A percentile compares a stretch with the other conserved stretches of the same genome.
phyloP scores from a whole-genome alignment of 1,140 invertebrate species.

The Lethrus apterus region DNA sequence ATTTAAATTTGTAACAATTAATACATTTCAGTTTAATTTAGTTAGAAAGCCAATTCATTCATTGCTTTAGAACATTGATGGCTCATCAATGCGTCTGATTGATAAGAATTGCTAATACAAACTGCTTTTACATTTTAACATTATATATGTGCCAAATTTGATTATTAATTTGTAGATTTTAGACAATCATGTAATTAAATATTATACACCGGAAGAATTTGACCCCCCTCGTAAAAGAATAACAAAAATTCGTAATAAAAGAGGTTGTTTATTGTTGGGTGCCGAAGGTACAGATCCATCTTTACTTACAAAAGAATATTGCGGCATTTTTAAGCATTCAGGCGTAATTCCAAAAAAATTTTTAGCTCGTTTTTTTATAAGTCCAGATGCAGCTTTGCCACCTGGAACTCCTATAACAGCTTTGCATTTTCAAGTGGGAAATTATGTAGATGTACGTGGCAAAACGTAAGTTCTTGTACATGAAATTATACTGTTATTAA shows the following conservation, averaged over 20 bases:
- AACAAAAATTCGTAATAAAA: constrained; percentile 37
- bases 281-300: constrained; percentile 84
- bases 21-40: too few species aligned
- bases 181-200: constrained; percentile 94
- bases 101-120: constrained; percentile 10
- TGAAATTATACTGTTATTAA: constrained; percentile 15
- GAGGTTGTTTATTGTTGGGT: constrained; percentile 78
- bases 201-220: constrained; percentile 77
- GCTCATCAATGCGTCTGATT: too few species aligned
- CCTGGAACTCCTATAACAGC: constrained; percentile 86
- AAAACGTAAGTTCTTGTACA: constrained; percentile 70
- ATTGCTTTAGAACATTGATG: too few species aligned
- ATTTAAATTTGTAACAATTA: too few species aligned
- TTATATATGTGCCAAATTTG: neutral
- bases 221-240: constrained; percentile 46
- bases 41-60: too few species aligned
- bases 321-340: constrained; percentile 73
- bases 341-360: constrained; percentile 85
- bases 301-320: constrained; percentile 82
- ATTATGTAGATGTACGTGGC: constrained; percentile 82
- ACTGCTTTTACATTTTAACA: constrained; percentile 14
- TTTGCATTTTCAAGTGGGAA: constrained; percentile 84
- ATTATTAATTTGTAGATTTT: constrained; percentile 55
- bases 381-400: constrained; percentile 77
- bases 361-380: constrained; percentile 77